Base-by-base conservation (phyloP, 2,888 invertebrate genomes). In the Erpobdella octoculata region DNA sequence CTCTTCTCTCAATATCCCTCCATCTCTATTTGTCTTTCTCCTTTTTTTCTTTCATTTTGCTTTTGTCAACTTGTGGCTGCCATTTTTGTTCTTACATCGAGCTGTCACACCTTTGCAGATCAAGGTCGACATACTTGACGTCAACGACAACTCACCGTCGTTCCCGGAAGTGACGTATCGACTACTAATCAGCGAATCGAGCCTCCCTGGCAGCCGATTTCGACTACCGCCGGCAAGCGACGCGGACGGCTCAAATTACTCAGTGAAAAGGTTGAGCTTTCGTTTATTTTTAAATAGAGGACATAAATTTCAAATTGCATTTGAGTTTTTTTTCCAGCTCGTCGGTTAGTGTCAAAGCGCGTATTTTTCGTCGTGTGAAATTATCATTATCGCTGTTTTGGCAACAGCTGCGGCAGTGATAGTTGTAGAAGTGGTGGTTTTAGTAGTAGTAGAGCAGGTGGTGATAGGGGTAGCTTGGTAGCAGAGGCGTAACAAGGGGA, bases 71-170 rank as follows among this genome's bases (percentile, higher is more conserved):
- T 59, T 59, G 59, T 59, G 12, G 12, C 12, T 25, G 59, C 21
- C 28, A 59, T 59, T 21, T 59, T 59, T 9, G 21, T 9, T 25
- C 9, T 21, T 9, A 59, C 21, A 59, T 9, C 21, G n/a, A n/a
- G n/a, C n/a, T n/a, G n/a, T n/a, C n/a, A n/a, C n/a, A 41, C 46
- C 9, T 6, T 6, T n/a, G 46, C 48, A 68, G 68, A 18, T 68
- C 21, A 68, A 58, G 25, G 41, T 68, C 18, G 46, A 68, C 31
- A 68, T 68, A 35, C 53, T 46, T 18, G 68, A 68, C 35, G 46
- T 68, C 53, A 68, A 68, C 46, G 68, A 68, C 68, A 48, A 68
- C 53, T 18, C n/a, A n/a, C 68, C 68, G n/a, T 33, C 28, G 6
- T 68, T 68, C 35, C 53, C 68, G 4, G 31, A 25, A 21, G 5